Evolutionary conservation across 2,888 invertebrate genomes (phyloP).

Genomic region (Eurytoma californica): DNA sequence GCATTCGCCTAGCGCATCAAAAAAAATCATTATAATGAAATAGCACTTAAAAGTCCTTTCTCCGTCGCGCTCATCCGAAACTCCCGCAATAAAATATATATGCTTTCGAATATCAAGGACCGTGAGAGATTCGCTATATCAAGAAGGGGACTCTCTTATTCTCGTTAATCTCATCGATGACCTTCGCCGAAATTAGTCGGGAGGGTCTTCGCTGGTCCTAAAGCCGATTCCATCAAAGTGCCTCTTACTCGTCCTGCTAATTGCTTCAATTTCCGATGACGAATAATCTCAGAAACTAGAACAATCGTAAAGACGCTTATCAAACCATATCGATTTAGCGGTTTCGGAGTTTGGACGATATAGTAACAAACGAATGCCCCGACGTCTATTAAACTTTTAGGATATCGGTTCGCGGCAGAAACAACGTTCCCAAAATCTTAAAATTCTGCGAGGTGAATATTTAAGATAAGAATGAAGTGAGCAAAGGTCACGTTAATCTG

Average conservation of each 20-base stretch:
- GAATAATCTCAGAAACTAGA: too few species aligned
- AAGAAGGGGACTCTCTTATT: not conserved
- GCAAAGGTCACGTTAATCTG: constrained; percentile 13
- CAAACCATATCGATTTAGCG: too few species aligned
- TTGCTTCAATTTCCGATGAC: too few species aligned
- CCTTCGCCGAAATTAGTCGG: constrained; percentile 9
- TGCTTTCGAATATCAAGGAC: constrained; percentile 7
- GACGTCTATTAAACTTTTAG: too few species aligned
- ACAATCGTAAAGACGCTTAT: too few species aligned
- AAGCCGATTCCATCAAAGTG: not conserved
- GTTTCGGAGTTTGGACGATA: too few species aligned
- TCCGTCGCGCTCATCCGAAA: not conserved
- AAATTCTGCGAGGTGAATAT: too few species aligned
- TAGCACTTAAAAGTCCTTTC: not conserved
- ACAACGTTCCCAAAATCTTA: too few species aligned
- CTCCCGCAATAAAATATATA: not conserved
- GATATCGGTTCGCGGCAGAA: too few species aligned
- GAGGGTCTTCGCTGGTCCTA: constrained; percentile 14
- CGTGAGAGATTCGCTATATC: not conserved
- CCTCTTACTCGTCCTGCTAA: too few species aligned
- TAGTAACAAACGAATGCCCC: too few species aligned
- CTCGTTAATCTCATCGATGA: not conserved
- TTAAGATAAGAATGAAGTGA: not conserved
- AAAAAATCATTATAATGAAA: constrained; percentile 8
- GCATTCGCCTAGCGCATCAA: not conserved